Conservation (phyloP, 92 coral and sea anemone genomes). For the Micromussa lordhowensis region DNA sequence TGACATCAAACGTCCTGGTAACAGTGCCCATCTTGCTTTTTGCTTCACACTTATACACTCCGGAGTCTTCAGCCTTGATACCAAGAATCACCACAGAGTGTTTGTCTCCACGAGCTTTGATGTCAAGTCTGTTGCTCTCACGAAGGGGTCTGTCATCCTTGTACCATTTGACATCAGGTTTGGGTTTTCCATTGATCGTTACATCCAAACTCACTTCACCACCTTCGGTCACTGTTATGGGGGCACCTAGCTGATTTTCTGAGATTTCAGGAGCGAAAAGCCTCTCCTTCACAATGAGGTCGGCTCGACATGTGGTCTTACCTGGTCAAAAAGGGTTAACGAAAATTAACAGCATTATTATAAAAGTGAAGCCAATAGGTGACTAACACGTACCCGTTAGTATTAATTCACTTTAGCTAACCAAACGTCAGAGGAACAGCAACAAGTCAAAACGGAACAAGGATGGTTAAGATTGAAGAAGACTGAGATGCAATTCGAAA, state of each 20-base stretch:
- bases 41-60: constrained; percentile 93
- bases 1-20: constrained; percentile 83
- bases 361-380: not conserved
- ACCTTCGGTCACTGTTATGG: constrained; percentile 83
- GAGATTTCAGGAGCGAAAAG: constrained; percentile 80
- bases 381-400: too few relatives aligned
- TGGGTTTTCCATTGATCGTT: constrained; percentile 85
- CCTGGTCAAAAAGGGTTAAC: constrained; percentile 38
- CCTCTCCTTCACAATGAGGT: constrained; percentile 82
- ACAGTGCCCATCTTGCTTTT: constrained; percentile 80
- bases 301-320: constrained; percentile 86
- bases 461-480: too few relatives aligned
- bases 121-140: constrained; percentile 84
- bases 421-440: too few relatives aligned
- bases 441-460: too few relatives aligned
- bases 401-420: too few relatives aligned
- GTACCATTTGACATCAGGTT: constrained; percentile 92
- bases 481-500: too few relatives aligned
- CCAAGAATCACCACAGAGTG: constrained; percentile 76
- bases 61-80: constrained; percentile 83
- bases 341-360: not conserved
- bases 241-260: constrained; percentile 56
- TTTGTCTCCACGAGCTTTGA: constrained; percentile 82
- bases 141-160: constrained; percentile 81
- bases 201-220: constrained; percentile 79